A percentile compares a stretch with the other conserved stretches of the same genome.
Evolutionary conservation across 2,888 invertebrate genomes (phyloP).

Genomic region (Orchestes rusci): DNA sequence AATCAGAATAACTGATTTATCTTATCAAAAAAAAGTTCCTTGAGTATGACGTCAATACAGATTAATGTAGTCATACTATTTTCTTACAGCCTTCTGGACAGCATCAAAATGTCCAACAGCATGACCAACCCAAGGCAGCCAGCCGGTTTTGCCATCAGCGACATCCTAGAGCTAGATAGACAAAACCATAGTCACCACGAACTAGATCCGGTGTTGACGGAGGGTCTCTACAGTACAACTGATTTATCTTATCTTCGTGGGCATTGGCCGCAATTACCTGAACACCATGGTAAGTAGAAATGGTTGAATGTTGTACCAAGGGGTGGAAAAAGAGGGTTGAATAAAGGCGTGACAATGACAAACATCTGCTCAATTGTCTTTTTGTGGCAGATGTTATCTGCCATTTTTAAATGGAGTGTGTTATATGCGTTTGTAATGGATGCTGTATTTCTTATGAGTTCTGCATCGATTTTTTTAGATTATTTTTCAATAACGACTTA

Average conservation of each 20-base stretch:
- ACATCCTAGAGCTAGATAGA: conserved; percentile 85
- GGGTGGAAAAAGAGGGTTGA: too few species aligned
- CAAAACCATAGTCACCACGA: conserved; percentile 36
- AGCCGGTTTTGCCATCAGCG: conserved; percentile 86
- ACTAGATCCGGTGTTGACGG: conserved; percentile 41
- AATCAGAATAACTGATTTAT: background rate
- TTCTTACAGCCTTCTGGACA: conserved; percentile 67
- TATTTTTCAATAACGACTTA: too few species aligned
- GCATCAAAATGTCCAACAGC: conserved; percentile 68
- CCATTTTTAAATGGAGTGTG: too few species aligned
- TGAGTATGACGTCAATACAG: too few species aligned
- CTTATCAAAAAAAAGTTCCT: background rate
- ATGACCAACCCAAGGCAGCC: conserved; percentile 51
- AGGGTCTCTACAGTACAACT: conserved; percentile 33
- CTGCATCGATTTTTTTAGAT: too few species aligned
- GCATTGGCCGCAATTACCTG: conserved; percentile 37
- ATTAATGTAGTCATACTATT: too few species aligned
- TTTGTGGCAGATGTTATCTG: too few species aligned
- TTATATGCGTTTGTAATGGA: too few species aligned
- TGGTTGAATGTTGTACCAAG: background rate
- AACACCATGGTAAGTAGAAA: conserved; percentile 37
- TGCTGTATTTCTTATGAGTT: too few species aligned
- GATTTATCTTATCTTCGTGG: conserved; percentile 36
- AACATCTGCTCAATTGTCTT: too few species aligned
- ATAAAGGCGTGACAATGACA: too few species aligned